Evolutionary conservation across 2,797 vertebrate species (phyloP), one percentile per base, ranked within the genome.

Genomic region (Mareca strepera): DNA sequence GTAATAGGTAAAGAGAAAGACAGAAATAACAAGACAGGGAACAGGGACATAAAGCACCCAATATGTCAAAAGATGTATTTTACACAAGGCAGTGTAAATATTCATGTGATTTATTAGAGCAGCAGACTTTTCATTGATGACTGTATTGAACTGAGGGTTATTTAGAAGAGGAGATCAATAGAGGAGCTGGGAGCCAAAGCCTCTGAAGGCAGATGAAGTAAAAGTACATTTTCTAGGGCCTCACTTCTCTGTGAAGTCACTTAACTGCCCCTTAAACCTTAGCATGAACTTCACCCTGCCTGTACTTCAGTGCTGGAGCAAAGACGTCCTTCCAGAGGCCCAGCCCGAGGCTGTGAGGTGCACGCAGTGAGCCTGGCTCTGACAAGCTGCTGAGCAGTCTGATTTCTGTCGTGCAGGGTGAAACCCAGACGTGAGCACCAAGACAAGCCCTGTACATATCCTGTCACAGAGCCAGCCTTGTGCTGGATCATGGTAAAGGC

Each of bases 121-220:
- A 69, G 56, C 80, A 82, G 91, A 35, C 35, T 94, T 94, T 73
- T 69, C 69, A 83, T 66, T 94, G 87, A 88, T 44, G 85, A 31
- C 25, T 59, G 2, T 90, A 84, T 93, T 79, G 89, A 90, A 25
- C 15, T 33, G 59, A 88, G 66, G n/a, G 67, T 93, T 96, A 84
- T 88, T 95, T 93, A 91, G 91, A 88, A 92, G 91, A 59, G 58
- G 35, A 44, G 74, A 94, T 96, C 91, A 23, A 92, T 94, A 70
- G 14, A 67, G 44, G 44, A 95, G 74, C 77, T 64, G 70, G 16
- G 56, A 94, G 85, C 70, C 43, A 60, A 84, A 88, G 66, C 53
- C 26, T 81, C 37, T 35, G 70, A 58, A 56, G 58, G 43, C 43
- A 86, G 14, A 43, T 67, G 64, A 46, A 68, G 63, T 31, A 41